These are phyloP conservation scores for Limonius californicus DNA, from an alignment of 1,140 invertebrate genomes.

Conservation along the genomic window DNA sequence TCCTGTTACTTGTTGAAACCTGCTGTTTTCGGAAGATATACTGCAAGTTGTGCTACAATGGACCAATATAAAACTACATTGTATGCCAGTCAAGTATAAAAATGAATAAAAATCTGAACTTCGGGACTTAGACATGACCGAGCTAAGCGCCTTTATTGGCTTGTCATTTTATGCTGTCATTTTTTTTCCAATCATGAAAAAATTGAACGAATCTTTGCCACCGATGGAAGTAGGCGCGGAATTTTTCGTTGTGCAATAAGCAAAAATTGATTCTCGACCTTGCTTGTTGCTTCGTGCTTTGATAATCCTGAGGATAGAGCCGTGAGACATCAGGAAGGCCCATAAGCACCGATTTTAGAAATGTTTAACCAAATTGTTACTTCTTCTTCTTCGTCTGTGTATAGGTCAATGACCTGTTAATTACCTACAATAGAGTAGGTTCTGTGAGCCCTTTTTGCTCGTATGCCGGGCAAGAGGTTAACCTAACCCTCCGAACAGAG, in stretches of 20 bases:
- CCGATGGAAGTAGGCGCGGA: neutral
- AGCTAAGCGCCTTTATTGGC: slow-evolving; percentile 2
- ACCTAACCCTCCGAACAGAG: too few relatives aligned
- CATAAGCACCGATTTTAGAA: slow-evolving; percentile 36
- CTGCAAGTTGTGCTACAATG: too few relatives aligned
- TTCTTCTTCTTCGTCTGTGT: too few relatives aligned
- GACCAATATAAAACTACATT: too few relatives aligned
- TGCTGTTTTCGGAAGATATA: too few relatives aligned
- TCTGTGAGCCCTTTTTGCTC: too few relatives aligned
- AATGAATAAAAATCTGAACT: neutral
- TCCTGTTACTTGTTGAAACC: too few relatives aligned
- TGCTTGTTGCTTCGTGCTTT: slow-evolving; percentile 26
- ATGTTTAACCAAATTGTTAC: neutral
- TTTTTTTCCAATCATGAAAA: slow-evolving; percentile 16
- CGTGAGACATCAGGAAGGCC: slow-evolving; percentile 38
- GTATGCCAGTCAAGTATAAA: neutral
- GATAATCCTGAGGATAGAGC: too few relatives aligned
- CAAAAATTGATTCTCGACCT: slow-evolving; percentile 13
- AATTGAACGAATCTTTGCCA: too few relatives aligned
- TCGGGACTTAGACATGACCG: neutral
- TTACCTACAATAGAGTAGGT: too few relatives aligned
- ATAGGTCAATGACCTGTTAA: too few relatives aligned
- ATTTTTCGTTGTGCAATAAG: slow-evolving; percentile 14
- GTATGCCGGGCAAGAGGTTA: too few relatives aligned
- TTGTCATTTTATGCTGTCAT: slow-evolving; percentile 8